phyloP scores from a whole-genome alignment of 2,113 vertebrate genomes.

The Pangasianodon hypophthalmus region DNA sequence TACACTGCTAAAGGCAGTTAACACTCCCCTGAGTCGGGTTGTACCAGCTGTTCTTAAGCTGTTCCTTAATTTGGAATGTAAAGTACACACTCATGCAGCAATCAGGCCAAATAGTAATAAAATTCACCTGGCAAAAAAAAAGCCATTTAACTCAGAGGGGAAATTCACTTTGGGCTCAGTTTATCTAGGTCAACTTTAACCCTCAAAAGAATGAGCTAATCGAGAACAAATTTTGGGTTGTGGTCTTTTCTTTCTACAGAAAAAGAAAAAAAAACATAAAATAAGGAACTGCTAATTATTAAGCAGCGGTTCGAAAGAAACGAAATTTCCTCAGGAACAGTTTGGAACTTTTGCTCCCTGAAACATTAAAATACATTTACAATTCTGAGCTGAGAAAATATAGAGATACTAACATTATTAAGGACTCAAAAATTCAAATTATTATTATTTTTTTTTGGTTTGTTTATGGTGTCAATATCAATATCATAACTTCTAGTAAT shows the following conservation, averaged over 20 bases:
- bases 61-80: neutral
- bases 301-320: neutral
- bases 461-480: neutral
- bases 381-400: neutral
- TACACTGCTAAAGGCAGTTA: neutral
- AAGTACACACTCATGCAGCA: neutral
- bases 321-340: neutral
- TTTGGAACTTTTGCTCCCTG: neutral
- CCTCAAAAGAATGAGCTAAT: conserved; percentile 7
- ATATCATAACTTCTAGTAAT: neutral
- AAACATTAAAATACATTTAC: neutral
- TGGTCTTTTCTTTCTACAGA: neutral
- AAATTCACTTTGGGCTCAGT: neutral
- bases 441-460: neutral
- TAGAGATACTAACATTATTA: neutral
- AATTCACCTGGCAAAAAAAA: neutral
- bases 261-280: neutral
- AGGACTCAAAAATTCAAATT: neutral
- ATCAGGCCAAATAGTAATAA: conserved; percentile 4
- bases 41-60: conserved; percentile 24
- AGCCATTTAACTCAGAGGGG: neutral
- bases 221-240: neutral
- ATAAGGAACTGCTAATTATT: neutral
- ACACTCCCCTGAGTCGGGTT: neutral
- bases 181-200: conserved; percentile 26